phyloP scores from a whole-genome alignment of 2,888 invertebrate species.

The Aphodius sticticus region DNA sequence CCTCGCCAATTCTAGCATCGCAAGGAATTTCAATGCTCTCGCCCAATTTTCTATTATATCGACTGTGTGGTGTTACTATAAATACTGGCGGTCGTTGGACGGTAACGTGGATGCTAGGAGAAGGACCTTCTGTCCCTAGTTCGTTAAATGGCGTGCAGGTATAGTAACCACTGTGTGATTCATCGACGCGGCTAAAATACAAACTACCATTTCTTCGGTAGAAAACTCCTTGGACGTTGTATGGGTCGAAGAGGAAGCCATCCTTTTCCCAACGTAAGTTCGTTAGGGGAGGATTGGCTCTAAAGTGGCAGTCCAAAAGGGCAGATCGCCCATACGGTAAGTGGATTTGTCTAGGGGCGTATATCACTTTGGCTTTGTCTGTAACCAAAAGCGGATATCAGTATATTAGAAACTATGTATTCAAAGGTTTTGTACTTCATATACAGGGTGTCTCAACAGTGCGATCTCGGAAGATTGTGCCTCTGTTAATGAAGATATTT shows the following conservation, averaged over 20 bases:
- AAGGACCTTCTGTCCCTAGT: conserved; percentile 85
- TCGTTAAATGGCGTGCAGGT: conserved; percentile 92
- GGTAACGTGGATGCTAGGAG: conserved; percentile 83
- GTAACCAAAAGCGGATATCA: conserved; percentile 48
- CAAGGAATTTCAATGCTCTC: conserved; percentile 85
- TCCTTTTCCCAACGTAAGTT: conserved; percentile 94
- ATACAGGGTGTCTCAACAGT: too few relatives aligned
- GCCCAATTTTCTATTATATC: conserved; percentile 84
- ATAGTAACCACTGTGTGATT: conserved; percentile 86
- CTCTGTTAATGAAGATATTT: too few relatives aligned
- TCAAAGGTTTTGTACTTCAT: too few relatives aligned
- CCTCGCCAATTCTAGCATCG: conserved; percentile 75
- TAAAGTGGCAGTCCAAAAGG: conserved; percentile 88
- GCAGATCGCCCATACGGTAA: conserved; percentile 85
- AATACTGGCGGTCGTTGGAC: conserved; percentile 88
- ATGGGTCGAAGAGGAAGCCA: conserved; percentile 88
- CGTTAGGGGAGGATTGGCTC: conserved; percentile 90
- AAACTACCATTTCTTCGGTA: conserved; percentile 86
- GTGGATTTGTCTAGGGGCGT: conserved; percentile 84
- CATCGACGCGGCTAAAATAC: conserved; percentile 81
- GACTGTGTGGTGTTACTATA: conserved; percentile 78
- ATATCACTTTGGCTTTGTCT: conserved; percentile 93
- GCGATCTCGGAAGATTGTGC: too few relatives aligned
- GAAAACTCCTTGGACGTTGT: conserved; percentile 87
- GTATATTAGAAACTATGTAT: too few relatives aligned